These are phyloP conservation scores for Hydropotes inermis DNA, from an alignment of 2,113 vertebrate species.

Conservation along the genomic window DNA sequence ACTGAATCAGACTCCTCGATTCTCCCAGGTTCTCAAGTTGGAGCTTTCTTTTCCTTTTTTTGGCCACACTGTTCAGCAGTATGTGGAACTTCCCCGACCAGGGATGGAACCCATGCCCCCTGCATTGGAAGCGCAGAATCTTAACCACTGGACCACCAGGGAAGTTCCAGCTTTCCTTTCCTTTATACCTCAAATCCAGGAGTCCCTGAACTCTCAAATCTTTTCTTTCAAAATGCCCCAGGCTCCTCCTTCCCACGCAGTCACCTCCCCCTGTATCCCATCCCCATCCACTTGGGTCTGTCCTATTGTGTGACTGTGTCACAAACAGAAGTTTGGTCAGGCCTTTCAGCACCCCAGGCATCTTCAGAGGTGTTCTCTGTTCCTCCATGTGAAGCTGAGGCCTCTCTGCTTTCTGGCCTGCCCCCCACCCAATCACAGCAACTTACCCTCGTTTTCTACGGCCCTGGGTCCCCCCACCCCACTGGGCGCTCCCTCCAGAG, in stretches of 20 bases:
- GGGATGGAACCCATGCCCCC: not conserved
- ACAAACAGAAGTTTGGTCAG: not conserved
- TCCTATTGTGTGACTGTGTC: not conserved
- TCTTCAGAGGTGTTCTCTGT: not conserved
- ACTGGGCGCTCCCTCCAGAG: fast-evolving
- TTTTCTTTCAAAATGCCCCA: not conserved
- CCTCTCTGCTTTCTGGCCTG: not conserved
- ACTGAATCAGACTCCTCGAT: fast-evolving
- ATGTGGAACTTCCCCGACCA: not conserved
- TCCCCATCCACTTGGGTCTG: not conserved
- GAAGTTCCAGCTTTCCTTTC: not conserved
- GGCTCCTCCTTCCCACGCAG: not conserved
- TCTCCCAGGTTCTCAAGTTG: not conserved
- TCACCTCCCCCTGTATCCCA: not conserved
- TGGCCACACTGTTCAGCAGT: not conserved
- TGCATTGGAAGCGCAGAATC: not conserved
- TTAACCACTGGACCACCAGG: not conserved
- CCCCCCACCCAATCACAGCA: fast-evolving
- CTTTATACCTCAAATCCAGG: not conserved
- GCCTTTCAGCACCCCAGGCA: not conserved
- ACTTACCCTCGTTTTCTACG: not conserved
- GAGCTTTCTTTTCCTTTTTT: not conserved
- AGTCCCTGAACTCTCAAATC: not conserved
- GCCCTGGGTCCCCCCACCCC: not conserved
- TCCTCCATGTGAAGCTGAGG: not conserved